Conservation (phyloP, 92 coral and sea anemone species). For the Palythoa grandis region DNA sequence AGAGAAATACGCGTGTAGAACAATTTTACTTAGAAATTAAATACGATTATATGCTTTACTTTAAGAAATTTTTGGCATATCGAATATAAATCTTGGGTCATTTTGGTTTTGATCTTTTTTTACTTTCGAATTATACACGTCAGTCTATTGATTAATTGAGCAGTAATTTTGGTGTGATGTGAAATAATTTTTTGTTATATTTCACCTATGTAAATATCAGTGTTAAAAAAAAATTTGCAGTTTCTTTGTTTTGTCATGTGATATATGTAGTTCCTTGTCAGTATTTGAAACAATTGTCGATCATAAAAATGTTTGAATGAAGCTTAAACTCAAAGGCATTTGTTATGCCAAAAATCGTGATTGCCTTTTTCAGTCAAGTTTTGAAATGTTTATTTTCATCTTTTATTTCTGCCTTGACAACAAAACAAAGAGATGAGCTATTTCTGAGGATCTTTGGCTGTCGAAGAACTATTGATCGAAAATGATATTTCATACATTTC, state of each 20-base stretch:
- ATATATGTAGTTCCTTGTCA: not conserved
- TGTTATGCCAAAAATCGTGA: not conserved
- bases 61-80: not conserved
- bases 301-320: not conserved
- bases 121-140: conserved; percentile 16
- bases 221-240: not conserved
- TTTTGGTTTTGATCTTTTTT: conserved; percentile 4
- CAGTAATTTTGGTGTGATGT: not conserved
- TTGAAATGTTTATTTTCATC: not conserved
- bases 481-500: not conserved
- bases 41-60: not conserved
- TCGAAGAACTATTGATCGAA: not conserved
- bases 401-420: conserved; percentile 23
- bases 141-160: conserved; percentile 15
- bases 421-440: not conserved
- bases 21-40: not conserved
- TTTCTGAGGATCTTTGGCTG: not conserved
- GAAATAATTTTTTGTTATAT: not conserved
- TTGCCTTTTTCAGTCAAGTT: conserved; percentile 9
- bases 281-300: not conserved
- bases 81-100: conserved; percentile 6
- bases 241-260: not conserved
- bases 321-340: not conserved
- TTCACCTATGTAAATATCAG: not conserved
- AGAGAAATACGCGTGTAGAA: not conserved